Percentiles rank a stretch among this genome's conserved stretches.
Conservation (phyloP, 2,113 vertebrate species). For the Dipodomys spectabilis region DNA sequence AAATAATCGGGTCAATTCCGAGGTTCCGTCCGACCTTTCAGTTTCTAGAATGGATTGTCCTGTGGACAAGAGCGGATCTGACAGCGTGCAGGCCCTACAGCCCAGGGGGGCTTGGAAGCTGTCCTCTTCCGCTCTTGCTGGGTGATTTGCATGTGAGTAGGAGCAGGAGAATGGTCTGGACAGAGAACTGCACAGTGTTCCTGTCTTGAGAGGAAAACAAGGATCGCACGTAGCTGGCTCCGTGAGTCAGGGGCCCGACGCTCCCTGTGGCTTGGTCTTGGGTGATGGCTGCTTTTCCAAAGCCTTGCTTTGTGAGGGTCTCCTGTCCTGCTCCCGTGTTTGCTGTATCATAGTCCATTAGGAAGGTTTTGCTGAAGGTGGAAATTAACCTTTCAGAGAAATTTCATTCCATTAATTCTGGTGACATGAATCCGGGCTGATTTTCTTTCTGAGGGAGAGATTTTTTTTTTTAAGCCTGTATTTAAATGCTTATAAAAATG, state of each 20-base stretch:
- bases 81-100: too few relatives aligned
- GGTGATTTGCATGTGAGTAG: neutral
- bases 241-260: neutral
- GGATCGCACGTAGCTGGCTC: neutral
- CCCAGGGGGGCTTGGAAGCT: fast-evolving
- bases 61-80: neutral
- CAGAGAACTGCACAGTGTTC: neutral
- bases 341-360: slow-evolving; percentile 34
- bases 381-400: slow-evolving; percentile 69
- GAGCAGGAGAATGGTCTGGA: neutral
- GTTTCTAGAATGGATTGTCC: neutral
- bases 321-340: neutral
- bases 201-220: neutral
- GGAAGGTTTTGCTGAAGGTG: slow-evolving; percentile 55
- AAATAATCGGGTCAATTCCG: neutral
- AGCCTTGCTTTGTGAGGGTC: neutral
- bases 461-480: slow-evolving; percentile 11
- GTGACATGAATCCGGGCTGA: slow-evolving; percentile 57
- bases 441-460: slow-evolving; percentile 57
- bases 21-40: neutral
- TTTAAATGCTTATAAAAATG: slow-evolving; percentile 34
- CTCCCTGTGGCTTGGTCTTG: neutral
- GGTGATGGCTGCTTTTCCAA: neutral
- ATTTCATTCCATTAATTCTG: slow-evolving; percentile 50
- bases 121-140: neutral